Evolutionary conservation across 2,113 vertebrate genomes (phyloP).

Genomic region (Sebastes schlegelii): DNA sequence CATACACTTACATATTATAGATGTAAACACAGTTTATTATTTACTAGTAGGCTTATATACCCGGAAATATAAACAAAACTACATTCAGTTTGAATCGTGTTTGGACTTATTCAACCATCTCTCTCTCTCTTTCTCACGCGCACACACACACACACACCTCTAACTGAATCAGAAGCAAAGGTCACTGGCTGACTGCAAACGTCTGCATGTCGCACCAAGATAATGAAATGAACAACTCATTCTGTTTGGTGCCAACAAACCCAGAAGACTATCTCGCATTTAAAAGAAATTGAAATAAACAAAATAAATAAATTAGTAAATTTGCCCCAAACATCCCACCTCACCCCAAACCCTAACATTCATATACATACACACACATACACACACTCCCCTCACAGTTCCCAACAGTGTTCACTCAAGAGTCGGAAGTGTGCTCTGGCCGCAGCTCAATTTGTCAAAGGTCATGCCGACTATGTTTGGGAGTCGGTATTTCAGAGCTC

Average conservation of each 20-base stretch:
- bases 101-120: background rate
- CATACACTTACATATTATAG: background rate
- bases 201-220: conserved; percentile 26
- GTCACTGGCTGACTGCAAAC: conserved; percentile 48
- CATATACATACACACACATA: conserved; percentile 1
- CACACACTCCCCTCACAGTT: background rate
- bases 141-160: background rate
- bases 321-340: background rate
- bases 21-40: background rate
- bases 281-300: background rate
- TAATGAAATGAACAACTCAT: conserved; percentile 45
- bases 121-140: background rate
- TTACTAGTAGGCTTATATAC: background rate
- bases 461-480: conserved; percentile 65
- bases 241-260: background rate
- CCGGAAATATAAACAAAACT: background rate
- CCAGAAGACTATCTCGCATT: background rate
- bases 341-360: background rate
- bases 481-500: conserved; percentile 65
- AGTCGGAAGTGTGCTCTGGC: conserved; percentile 39
- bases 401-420: conserved; percentile 25
- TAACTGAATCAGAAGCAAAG: conserved; percentile 39
- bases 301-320: background rate
- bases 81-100: background rate
- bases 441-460: conserved; percentile 74